phyloP scores from a whole-genome alignment of 2,797 vertebrate species.

The Myotis daubentonii region DNA sequence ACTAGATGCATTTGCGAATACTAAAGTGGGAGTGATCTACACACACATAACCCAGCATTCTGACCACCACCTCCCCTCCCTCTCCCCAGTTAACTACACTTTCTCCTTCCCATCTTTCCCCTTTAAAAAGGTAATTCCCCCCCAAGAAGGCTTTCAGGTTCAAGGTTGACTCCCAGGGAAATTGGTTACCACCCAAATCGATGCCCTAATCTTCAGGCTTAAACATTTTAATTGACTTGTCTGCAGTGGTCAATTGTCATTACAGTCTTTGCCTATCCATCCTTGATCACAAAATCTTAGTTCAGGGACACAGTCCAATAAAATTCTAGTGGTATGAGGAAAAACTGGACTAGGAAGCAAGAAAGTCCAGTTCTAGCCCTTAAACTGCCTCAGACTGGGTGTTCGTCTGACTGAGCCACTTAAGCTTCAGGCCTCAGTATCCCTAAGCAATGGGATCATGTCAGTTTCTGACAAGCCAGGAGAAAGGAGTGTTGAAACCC shows the following conservation, averaged over 20 bases:
- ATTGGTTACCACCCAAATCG: slow-evolving; percentile 31
- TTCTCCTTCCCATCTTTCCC: neutral
- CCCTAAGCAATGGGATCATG: neutral
- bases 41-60: no score
- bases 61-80: neutral
- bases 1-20: neutral
- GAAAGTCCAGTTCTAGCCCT: neutral
- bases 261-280: neutral
- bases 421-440: neutral
- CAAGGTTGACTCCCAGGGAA: neutral
- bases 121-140: neutral
- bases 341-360: neutral
- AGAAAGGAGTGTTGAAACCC: neutral
- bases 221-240: slow-evolving; percentile 31
- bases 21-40: neutral
- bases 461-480: neutral
- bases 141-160: neutral
- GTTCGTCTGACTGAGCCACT: neutral
- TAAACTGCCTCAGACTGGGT: neutral
- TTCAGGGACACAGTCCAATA: neutral
- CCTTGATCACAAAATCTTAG: neutral
- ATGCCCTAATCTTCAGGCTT: slow-evolving; percentile 33
- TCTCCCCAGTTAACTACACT: neutral
- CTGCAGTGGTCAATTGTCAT: neutral
- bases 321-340: neutral